Evolutionary conservation across 30 jellyfish, hydroid and myxozoan species (phyloP), one percentile per base, ranked within the genome.

Genomic region (Cassiopea xamachana): DNA sequence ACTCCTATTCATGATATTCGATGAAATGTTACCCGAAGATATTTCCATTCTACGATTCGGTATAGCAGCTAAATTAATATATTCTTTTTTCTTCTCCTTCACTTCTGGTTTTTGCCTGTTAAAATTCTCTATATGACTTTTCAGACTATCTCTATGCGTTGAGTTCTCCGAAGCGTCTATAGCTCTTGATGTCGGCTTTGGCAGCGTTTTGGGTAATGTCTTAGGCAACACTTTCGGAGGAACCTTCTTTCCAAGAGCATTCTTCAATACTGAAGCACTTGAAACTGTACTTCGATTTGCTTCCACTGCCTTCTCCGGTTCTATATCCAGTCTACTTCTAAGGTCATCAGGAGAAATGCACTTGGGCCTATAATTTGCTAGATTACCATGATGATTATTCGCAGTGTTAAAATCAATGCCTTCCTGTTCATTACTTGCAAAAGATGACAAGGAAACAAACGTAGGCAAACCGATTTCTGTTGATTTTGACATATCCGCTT

Each of bases 331-430:
- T 6, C 82, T 6, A 50, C 90, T 82, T 47, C 90, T 82, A 1
- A 82, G 81, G 69, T 82, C 90, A 68, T 82, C 90, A 8, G 90
- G 90, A 1, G 90, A 82, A 1, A 82, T 64, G 19, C 90, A 82
- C 48, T 82, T 82, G 18, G 90, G 90, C 48, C 90, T 49, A 48
- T 82, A 82, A 27, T 68, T 46, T 49, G 82, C 90, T 1, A 82
- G 76, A 14, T 70, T 61, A 44, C 73, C 69, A 61, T 81, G 75
- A 68, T 64, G 45, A 61, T 69, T 68, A 67, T 13, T 1, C 27
- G 51, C 49, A 12, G 7, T 78, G 15, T 50, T 58, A 27, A 39
- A 17, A 71, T 71, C 16, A 15, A 18, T 19, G 17, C 39, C 80
- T 6, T 71, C 27, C 51, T 19, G 51, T 19, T 19, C 80, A 3